Percentiles rank a stretch among this genome's conserved stretches.
Conservation (phyloP, 2,888 invertebrate genomes). For the Tupiocoris notatus region DNA sequence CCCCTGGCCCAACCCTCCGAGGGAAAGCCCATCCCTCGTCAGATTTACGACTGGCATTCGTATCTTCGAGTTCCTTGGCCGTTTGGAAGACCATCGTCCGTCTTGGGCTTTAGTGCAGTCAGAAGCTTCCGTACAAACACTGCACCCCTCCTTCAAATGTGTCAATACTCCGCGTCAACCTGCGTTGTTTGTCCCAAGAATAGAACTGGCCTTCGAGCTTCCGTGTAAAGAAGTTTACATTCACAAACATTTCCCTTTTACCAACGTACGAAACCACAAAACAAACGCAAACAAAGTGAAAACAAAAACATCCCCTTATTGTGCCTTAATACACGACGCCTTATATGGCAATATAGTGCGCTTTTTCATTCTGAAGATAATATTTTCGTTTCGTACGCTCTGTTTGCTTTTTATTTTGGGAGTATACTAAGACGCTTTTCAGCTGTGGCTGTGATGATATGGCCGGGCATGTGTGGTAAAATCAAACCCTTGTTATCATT, state of each 20-base stretch:
- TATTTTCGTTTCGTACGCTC: too few relatives aligned
- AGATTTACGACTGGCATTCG: background rate
- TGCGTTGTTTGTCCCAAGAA: background rate
- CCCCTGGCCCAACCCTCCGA: background rate
- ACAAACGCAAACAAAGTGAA: background rate
- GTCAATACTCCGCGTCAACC: background rate
- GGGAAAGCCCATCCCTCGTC: background rate
- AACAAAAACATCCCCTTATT: background rate
- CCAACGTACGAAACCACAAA: background rate
- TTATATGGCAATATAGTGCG: too few relatives aligned
- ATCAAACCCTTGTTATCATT: too few relatives aligned
- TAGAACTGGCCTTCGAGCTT: background rate
- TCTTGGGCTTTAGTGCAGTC: background rate
- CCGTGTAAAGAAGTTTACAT: too few relatives aligned
- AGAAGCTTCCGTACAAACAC: background rate
- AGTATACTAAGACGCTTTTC: too few relatives aligned
- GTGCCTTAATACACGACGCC: too few relatives aligned
- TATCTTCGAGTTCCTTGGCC: background rate
- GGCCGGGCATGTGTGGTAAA: too few relatives aligned
- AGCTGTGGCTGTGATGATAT: too few relatives aligned
- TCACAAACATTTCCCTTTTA: background rate
- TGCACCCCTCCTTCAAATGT: background rate
- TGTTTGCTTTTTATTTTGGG: too few relatives aligned
- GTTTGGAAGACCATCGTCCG: background rate
- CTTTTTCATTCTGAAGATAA: too few relatives aligned